Conservation (phyloP, 2,113 vertebrate genomes). For the Mystacornis crossleyi region DNA sequence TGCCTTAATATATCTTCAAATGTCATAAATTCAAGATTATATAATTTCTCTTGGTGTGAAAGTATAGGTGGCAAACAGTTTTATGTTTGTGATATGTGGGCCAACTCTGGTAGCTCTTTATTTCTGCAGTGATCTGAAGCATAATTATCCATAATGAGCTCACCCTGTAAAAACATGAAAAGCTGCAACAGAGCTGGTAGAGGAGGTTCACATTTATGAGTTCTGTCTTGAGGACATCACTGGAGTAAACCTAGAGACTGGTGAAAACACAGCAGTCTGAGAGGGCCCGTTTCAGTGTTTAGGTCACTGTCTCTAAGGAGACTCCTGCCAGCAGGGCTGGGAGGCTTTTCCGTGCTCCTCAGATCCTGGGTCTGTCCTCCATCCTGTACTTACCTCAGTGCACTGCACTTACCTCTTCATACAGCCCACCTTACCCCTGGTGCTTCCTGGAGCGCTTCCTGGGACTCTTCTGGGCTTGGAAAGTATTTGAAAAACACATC, state of each 20-base stretch:
- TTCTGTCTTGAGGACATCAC: conserved; percentile 15
- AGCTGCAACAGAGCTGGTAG: neutral
- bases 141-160: conserved; percentile 44
- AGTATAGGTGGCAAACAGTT: neutral
- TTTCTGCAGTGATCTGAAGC: conserved; percentile 16
- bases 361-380: neutral
- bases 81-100: neutral
- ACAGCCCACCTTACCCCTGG: neutral
- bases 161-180: conserved; percentile 19
- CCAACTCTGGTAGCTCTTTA: conserved; percentile 11
- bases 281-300: neutral
- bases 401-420: accelerated
- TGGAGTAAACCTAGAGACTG: neutral
- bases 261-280: neutral
- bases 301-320: neutral
- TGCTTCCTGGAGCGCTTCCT: neutral
- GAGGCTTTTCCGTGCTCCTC: neutral
- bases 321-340: neutral
- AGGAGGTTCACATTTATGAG: neutral
- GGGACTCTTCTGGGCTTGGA: neutral
- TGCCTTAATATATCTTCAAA: neutral
- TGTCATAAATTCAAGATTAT: conserved; percentile 31
- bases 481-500: neutral
- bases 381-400: neutral
- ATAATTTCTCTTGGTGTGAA: conserved; percentile 11